Evolutionary conservation across 2,888 invertebrate genomes (phyloP).

Genomic region (Rhabditophanes sp.): DNA sequence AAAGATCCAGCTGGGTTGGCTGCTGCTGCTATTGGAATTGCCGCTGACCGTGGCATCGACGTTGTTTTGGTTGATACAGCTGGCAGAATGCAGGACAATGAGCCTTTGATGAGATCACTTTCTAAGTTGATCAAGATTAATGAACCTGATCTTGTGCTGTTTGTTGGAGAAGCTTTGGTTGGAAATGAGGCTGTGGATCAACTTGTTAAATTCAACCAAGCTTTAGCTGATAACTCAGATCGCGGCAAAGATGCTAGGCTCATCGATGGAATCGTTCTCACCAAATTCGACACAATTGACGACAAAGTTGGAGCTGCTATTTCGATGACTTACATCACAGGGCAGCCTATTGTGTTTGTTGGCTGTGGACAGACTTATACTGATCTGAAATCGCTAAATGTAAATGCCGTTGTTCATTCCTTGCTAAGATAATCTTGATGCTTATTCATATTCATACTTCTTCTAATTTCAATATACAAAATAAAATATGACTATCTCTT

Average conservation of each 20-base stretch:
- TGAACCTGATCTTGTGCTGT: conserved; percentile 89
- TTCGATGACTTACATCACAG: conserved; percentile 99
- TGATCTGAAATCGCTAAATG: conserved; percentile 86
- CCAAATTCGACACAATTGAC: conserved; percentile 98
- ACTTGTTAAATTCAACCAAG: conserved; percentile 83
- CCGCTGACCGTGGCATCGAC: conserved; percentile 56
- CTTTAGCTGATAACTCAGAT: conserved; percentile 72
- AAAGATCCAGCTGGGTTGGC: conserved; percentile 97
- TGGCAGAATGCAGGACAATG: conserved; percentile 99
- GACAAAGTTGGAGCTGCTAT: conserved; percentile 97
- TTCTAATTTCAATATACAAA: too few species aligned
- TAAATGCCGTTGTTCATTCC: conserved; percentile 82
- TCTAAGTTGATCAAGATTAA: conserved; percentile 75
- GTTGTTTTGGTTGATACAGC: conserved; percentile 95
- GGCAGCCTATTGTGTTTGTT: conserved; percentile 95
- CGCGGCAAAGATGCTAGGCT: conserved; percentile 63
- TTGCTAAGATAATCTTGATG: conserved; percentile 59
- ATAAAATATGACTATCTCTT: too few species aligned
- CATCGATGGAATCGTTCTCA: conserved; percentile 94
- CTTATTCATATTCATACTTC: conserved; percentile 1
- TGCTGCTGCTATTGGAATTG: conserved; percentile 67
- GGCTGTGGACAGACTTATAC: conserved; percentile 98
- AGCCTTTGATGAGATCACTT: conserved; percentile 89
- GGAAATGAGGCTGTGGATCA: conserved; percentile 99
- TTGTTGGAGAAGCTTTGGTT: conserved; percentile 97